A percentile compares a stretch with the other conserved stretches of the same genome.
phyloP scores from a whole-genome alignment of 2,888 invertebrate genomes.

The Cerastoderma edule region DNA sequence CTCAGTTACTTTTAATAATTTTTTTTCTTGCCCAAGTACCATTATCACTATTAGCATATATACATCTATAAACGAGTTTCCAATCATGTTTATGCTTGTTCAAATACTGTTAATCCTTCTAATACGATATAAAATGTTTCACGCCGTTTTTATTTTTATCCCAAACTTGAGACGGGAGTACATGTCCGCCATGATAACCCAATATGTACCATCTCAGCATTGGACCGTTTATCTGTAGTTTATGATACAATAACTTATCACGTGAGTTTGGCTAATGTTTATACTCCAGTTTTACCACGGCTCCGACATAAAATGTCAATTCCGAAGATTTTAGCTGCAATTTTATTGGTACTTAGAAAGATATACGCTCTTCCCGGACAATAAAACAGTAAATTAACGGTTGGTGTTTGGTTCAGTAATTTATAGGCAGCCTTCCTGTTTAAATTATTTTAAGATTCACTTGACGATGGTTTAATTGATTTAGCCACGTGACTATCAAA shows the following conservation, averaged over 20 bases:
- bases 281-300: conserved; percentile 46
- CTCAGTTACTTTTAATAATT: too few relatives aligned
- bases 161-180: too few relatives aligned
- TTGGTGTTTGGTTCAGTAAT: conserved; percentile 22
- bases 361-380: conserved; percentile 13
- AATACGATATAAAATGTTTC: too few relatives aligned
- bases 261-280: conserved; percentile 55
- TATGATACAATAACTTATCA: conserved; percentile 52
- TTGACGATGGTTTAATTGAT: too few relatives aligned
- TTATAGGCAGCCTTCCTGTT: conserved; percentile 20
- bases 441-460: too few relatives aligned
- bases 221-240: conserved; percentile 50
- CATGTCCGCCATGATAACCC: conserved; percentile 9
- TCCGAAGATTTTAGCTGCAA: conserved; percentile 40
- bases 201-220: neutral
- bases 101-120: too few relatives aligned
- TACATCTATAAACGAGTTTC: too few relatives aligned
- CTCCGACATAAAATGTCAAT: conserved; percentile 52
- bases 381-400: conserved; percentile 29
- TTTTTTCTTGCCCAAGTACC: too few relatives aligned
- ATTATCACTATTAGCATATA: too few relatives aligned
- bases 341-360: conserved; percentile 48
- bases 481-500: neutral
- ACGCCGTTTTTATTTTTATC: too few relatives aligned
- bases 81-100: too few relatives aligned